phyloP scores from a whole-genome alignment of 64 coral and sea anemone species.

The Actinia equina region DNA sequence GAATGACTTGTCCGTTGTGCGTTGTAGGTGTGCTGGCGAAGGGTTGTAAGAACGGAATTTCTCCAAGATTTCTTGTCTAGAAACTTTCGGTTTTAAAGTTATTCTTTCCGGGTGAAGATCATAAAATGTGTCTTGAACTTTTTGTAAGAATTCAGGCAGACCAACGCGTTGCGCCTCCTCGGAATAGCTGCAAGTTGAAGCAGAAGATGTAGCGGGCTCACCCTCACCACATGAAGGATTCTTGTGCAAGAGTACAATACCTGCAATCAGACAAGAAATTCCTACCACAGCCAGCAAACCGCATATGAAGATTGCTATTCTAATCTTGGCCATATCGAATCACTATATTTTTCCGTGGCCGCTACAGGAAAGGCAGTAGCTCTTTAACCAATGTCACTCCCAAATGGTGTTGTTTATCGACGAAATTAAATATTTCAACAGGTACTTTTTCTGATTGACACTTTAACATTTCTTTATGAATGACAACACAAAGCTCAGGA shows the following conservation, averaged over 20 bases:
- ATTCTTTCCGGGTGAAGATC: constrained; percentile 67
- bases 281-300: constrained; percentile 23
- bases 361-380: background rate
- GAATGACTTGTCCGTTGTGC: constrained; percentile 55
- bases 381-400: background rate
- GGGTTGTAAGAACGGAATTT: constrained; percentile 75
- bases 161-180: constrained; percentile 42
- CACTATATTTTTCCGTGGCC: background rate
- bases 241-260: constrained; percentile 52
- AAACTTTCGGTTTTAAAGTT: constrained; percentile 15
- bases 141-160: constrained; percentile 69
- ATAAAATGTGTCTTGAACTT: constrained; percentile 71
- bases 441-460: background rate
- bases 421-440: background rate
- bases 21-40: constrained; percentile 62
- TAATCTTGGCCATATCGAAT: background rate
- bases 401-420: background rate
- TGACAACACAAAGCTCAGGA: background rate
- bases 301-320: background rate
- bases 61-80: constrained; percentile 30
- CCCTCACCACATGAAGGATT: background rate
- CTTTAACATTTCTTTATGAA: background rate
- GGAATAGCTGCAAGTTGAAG: constrained; percentile 43
- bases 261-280: constrained; percentile 59
- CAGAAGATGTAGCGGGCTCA: background rate